These are phyloP conservation scores for Cataglyphis cursor DNA, from an alignment of 2,888 invertebrate species.

Conservation along the genomic window DNA sequence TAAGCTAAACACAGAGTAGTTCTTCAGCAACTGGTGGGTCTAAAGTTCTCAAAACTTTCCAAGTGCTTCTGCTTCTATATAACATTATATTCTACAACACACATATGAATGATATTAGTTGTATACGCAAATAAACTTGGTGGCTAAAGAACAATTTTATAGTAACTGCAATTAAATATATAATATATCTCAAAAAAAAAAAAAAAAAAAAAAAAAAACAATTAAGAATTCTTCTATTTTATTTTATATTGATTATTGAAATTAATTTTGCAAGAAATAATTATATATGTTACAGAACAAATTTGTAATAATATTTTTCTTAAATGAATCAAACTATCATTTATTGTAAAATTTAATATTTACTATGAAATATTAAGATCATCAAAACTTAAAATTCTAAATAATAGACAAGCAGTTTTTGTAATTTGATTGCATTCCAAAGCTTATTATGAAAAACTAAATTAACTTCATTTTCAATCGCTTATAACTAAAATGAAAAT, in stretches of 20 bases:
- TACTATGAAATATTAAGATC: not conserved
- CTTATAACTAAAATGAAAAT: not conserved
- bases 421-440: not conserved
- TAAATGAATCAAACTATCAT: not conserved
- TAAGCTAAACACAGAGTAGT: not conserved
- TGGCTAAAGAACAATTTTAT: not conserved
- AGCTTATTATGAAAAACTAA: not conserved
- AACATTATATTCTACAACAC: not conserved
- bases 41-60: conserved; percentile 39
- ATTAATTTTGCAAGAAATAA: not conserved
- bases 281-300: not conserved
- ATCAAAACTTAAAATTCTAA: conserved; percentile 7
- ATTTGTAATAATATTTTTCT: not conserved
- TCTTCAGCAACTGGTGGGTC: conserved; percentile 30
- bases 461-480: not conserved
- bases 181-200: not conserved
- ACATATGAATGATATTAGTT: conserved; percentile 19
- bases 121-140: not conserved
- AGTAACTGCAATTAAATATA: not conserved
- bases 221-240: not conserved
- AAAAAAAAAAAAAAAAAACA: not conserved
- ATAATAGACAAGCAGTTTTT: not conserved
- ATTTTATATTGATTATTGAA: conserved; percentile 17
- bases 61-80: conserved; percentile 26
- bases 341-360: conserved; percentile 1